phyloP scores from a whole-genome alignment of 2,888 invertebrate species.

The Trisateles emortualis region DNA sequence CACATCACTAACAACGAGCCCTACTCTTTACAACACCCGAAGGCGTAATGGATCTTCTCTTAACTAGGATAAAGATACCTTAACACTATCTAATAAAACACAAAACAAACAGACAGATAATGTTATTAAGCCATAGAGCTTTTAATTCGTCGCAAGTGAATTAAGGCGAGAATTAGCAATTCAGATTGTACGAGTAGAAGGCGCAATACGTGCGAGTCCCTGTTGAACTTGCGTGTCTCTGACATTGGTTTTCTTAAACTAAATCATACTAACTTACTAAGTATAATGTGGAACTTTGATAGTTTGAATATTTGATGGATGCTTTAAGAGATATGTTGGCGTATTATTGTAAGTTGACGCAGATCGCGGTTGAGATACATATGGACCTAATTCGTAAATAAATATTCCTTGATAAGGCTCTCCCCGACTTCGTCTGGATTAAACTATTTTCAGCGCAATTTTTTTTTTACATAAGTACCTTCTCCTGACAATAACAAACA shows the following conservation, averaged over 20 bases:
- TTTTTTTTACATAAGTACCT: no score
- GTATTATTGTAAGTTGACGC: no score
- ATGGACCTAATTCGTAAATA: no score
- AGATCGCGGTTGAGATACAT: no score
- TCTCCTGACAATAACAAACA: no score
- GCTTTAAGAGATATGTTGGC: not conserved
- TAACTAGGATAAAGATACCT: constrained; percentile 6
- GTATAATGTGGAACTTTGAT: constrained; percentile 14
- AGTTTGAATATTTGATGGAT: not conserved
- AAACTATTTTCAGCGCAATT: no score
- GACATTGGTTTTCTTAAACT: constrained; percentile 40
- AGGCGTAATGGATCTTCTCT: constrained; percentile 9
- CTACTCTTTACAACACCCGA: constrained; percentile 5
- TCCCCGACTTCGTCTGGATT: no score
- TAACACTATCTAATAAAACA: constrained; percentile 20
- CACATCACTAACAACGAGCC: no score
- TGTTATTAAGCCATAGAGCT: constrained; percentile 58
- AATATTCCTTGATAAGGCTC: no score
- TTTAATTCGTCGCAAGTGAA: constrained; percentile 59
- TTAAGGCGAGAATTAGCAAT: constrained; percentile 67
- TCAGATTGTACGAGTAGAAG: constrained; percentile 44
- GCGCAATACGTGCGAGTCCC: constrained; percentile 35
- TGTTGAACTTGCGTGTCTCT: constrained; percentile 33
- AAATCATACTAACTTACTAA: constrained; percentile 33
- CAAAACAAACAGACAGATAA: constrained; percentile 48